Conservation (phyloP, 23 tunicate species). For the Ciona savignyi region DNA sequence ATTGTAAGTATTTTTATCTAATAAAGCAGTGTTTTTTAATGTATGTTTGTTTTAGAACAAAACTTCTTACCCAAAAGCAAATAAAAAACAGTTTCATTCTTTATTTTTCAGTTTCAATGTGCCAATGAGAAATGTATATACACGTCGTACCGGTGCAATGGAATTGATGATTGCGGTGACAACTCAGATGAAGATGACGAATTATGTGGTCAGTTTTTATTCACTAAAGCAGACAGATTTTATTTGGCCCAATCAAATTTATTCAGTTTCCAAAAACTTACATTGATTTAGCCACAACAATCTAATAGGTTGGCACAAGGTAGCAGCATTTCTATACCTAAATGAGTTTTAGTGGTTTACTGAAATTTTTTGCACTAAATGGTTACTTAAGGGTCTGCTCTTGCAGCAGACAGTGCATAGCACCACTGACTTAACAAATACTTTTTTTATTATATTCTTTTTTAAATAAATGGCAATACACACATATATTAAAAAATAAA, state of each 20-base stretch:
- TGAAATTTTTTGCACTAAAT: too few species aligned
- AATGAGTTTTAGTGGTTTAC: too few species aligned
- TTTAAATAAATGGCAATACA: neutral
- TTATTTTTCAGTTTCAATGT: slow-evolving; percentile 44
- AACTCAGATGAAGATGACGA: slow-evolving; percentile 34
- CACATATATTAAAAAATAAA: neutral
- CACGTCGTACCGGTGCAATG: slow-evolving; percentile 24
- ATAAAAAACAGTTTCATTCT: too few species aligned
- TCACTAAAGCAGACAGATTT: neutral
- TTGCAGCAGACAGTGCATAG: too few species aligned
- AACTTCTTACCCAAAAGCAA: neutral
- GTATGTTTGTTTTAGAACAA: too few species aligned
- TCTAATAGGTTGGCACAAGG: too few species aligned
- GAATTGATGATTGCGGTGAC: slow-evolving; percentile 44
- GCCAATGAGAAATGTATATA: slow-evolving; percentile 64
- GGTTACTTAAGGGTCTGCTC: too few species aligned
- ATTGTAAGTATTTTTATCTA: too few species aligned
- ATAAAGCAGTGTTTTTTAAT: too few species aligned
- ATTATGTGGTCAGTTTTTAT: slow-evolving; percentile 3
- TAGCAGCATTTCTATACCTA: too few species aligned
- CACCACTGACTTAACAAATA: too few species aligned
- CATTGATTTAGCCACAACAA: neutral
- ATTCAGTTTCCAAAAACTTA: neutral
- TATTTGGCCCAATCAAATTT: neutral
- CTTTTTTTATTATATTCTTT: neutral